A percentile compares a stretch with the other conserved stretches of the same genome.
phyloP scores from a whole-genome alignment of 2,113 vertebrate species.

The Galbula dea region DNA sequence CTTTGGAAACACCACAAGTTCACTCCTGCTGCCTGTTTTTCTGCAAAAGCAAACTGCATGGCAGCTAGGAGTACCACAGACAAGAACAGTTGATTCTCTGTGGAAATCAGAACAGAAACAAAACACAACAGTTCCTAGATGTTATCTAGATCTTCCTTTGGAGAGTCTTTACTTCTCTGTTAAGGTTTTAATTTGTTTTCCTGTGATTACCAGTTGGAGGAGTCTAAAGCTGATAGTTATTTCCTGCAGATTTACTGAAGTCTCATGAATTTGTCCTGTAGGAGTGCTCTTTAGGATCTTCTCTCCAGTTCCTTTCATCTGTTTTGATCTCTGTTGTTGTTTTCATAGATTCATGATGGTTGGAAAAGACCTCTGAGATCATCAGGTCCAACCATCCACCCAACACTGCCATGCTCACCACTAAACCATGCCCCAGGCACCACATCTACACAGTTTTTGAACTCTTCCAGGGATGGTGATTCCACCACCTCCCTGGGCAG shows the following conservation, averaged over 20 bases:
- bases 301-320: not conserved
- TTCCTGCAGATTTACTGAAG: not conserved
- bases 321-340: not conserved
- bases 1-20: not conserved
- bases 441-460: no score
- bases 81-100: not conserved
- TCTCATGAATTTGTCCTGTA: not conserved
- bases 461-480: no score
- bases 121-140: not conserved
- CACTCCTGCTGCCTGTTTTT: not conserved
- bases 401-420: no score
- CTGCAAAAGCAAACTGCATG: not conserved
- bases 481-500: no score
- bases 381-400: no score
- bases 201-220: not conserved
- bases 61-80: not conserved
- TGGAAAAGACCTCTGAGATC: no score
- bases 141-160: not conserved
- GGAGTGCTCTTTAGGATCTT: not conserved
- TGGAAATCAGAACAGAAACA: not conserved
- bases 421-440: no score
- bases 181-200: not conserved
- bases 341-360: no score
- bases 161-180: not conserved
- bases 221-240: not conserved